Evolutionary conservation across 2,113 vertebrate genomes (phyloP).

Genomic region (Ia io): DNA sequence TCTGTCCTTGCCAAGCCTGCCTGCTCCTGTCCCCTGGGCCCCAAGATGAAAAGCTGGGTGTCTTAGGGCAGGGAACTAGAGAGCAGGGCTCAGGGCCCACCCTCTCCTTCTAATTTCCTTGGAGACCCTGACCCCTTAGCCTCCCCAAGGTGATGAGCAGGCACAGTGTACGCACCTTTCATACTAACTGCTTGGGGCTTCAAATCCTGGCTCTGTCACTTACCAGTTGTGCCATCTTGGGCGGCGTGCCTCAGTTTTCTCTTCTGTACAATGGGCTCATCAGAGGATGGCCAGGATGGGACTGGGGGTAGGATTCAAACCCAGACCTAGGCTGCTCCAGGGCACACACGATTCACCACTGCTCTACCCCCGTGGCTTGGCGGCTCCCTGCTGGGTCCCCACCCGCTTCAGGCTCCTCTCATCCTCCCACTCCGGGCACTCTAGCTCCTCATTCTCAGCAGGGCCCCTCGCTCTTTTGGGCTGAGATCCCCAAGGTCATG

Average conservation of each 20-base stretch:
- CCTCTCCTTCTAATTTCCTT: not conserved
- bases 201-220: not conserved
- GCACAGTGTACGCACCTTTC: not conserved
- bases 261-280: not conserved
- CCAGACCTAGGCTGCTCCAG: not conserved
- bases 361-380: not conserved
- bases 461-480: not conserved
- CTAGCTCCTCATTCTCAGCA: not conserved
- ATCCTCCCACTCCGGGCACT: not conserved
- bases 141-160: not conserved
- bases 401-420: too few species aligned
- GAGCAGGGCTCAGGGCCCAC: not conserved
- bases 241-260: not conserved
- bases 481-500: not conserved
- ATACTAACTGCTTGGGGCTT: not conserved
- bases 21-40: too few species aligned
- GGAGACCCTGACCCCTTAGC: rapidly evolving
- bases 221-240: not conserved
- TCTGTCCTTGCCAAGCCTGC: not conserved
- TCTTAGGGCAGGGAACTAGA: not conserved
- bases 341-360: not conserved
- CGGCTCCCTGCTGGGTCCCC: not conserved
- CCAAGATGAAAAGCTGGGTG: not conserved
- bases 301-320: not conserved
- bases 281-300: too few species aligned